Percentiles rank a stretch among this genome's conserved stretches.
Conservation (phyloP, 2,888 invertebrate species). For the Pollenia griseotomentosa region DNA sequence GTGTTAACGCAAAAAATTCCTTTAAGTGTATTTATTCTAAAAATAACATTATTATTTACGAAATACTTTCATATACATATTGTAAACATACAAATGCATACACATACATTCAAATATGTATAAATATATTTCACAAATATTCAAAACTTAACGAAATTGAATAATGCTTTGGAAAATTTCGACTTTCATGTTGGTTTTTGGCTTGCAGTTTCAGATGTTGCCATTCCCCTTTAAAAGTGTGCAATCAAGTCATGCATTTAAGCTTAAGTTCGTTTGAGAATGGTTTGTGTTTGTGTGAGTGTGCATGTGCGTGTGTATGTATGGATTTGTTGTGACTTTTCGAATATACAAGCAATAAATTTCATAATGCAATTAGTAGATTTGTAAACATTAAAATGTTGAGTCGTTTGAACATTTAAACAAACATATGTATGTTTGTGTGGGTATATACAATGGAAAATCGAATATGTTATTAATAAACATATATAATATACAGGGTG, state of each 20-base stretch:
- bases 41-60: neutral
- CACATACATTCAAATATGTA: neutral
- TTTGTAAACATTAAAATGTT: constrained; percentile 70
- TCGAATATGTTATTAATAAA: constrained; percentile 17
- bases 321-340: constrained; percentile 44
- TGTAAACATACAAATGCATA: neutral
- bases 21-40: constrained; percentile 11
- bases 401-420: constrained; percentile 33
- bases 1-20: too few relatives aligned
- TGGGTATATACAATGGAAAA: neutral
- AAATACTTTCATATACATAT: neutral
- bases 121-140: constrained; percentile 10
- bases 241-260: constrained; percentile 3
- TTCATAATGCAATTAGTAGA: constrained; percentile 73
- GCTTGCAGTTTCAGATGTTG: neutral
- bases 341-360: constrained; percentile 68
- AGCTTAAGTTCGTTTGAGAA: constrained; percentile 38
- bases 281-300: neutral
- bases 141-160: constrained; percentile 57
- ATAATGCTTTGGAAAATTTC: constrained; percentile 58
- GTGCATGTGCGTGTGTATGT: neutral
- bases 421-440: neutral
- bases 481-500: neutral
- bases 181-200: constrained; percentile 47
- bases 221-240: constrained; percentile 18